Evolutionary conservation across 2,888 invertebrate species (phyloP).

Genomic region (Sarcophaga rosellei): DNA sequence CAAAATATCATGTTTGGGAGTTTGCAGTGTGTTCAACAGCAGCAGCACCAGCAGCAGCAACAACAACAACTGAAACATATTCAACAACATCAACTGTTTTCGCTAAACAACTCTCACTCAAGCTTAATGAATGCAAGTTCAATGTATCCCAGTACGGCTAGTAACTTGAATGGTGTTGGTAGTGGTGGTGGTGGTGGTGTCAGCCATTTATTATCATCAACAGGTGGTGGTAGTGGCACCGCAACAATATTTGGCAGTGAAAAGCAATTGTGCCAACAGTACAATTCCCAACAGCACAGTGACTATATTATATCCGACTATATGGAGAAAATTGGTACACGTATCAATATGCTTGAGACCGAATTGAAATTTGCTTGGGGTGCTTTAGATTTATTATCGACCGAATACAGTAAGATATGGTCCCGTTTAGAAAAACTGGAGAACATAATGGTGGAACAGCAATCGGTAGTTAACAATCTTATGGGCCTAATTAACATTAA

Average conservation of each 20-base stretch:
- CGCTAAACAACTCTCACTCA: conserved; percentile 57
- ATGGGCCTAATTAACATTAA: conserved; percentile 81
- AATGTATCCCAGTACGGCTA: conserved; percentile 35
- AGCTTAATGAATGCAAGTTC: conserved; percentile 51
- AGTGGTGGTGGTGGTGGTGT: neutral
- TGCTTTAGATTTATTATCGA: conserved; percentile 93
- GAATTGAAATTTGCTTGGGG: conserved; percentile 96
- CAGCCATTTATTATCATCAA: neutral
- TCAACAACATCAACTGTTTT: conserved; percentile 62
- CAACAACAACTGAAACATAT: conserved; percentile 61
- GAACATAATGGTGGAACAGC: conserved; percentile 92
- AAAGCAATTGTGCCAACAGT: conserved; percentile 77
- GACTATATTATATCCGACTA: conserved; percentile 94
- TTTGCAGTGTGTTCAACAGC: conserved; percentile 47
- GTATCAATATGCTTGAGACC: conserved; percentile 93
- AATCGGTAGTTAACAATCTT: conserved; percentile 93
- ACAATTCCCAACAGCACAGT: conserved; percentile 83
- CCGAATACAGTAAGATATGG: conserved; percentile 97
- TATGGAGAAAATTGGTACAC: conserved; percentile 93
- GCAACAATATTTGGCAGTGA: conserved; percentile 72
- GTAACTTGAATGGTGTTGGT: conserved; percentile 39
- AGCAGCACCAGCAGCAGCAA: conserved; percentile 72
- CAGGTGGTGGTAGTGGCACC: neutral
- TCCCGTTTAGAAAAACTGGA: conserved; percentile 94
- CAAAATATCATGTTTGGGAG: conserved; percentile 47